Conservation (phyloP, 2,113 vertebrate species). For the Arothron firmamentum region DNA sequence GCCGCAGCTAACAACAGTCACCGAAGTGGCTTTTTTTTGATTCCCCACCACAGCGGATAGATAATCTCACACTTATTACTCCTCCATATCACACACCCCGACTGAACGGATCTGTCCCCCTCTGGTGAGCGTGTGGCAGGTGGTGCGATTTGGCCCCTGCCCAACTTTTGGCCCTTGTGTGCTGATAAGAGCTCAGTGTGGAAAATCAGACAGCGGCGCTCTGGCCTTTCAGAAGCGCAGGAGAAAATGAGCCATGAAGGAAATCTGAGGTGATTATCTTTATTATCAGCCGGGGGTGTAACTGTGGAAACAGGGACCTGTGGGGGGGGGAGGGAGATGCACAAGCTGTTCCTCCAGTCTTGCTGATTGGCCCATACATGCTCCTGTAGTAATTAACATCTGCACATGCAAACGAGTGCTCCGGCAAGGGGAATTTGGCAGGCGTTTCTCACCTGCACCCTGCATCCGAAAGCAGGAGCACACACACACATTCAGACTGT, state of each 20-base stretch:
- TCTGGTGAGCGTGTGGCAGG: slow-evolving; percentile 60
- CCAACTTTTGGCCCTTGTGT: slow-evolving; percentile 23
- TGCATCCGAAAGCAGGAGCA: slow-evolving; percentile 40
- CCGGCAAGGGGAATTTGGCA: slow-evolving; percentile 60
- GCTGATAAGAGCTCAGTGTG: slow-evolving; percentile 57
- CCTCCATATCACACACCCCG: slow-evolving; percentile 43
- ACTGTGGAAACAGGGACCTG: slow-evolving; percentile 60
- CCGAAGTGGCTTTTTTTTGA: too few species aligned
- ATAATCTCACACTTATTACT: slow-evolving; percentile 55
- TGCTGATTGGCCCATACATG: slow-evolving; percentile 64
- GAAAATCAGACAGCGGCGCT: slow-evolving; percentile 61
- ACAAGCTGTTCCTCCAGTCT: slow-evolving; percentile 61
- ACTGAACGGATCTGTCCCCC: slow-evolving; percentile 48
- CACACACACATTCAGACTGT: slow-evolving; percentile 16
- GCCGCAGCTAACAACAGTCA: too few species aligned
- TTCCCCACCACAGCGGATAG: slow-evolving; percentile 35
- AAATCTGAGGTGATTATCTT: slow-evolving; percentile 74
- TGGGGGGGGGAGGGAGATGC: slow-evolving; percentile 16
- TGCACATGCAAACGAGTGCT: slow-evolving; percentile 70
- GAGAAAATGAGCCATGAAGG: slow-evolving; percentile 72
- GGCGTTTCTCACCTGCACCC: slow-evolving; percentile 59
- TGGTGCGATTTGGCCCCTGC: slow-evolving; percentile 46
- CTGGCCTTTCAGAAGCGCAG: slow-evolving; percentile 57
- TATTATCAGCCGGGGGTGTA: slow-evolving; percentile 70
- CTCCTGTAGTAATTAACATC: slow-evolving; percentile 72